A percentile compares a stretch with the other conserved stretches of the same genome.
These are phyloP conservation scores for Berghia stephanieae DNA, from an alignment of 1,140 invertebrate genomes.

Conservation along the genomic window DNA sequence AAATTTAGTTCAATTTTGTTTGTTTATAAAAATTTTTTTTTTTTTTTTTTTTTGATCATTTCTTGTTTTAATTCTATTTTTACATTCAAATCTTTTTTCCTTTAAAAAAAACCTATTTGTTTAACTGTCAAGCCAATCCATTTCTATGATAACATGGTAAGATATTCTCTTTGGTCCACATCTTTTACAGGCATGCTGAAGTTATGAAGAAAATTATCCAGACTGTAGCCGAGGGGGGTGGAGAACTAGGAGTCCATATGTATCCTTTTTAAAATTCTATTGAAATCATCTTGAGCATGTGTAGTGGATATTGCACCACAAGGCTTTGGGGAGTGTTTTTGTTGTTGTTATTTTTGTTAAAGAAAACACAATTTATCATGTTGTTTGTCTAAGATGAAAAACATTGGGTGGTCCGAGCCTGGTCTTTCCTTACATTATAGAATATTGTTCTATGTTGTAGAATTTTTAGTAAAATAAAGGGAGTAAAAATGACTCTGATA, in stretches of 20 bases:
- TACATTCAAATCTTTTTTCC: no score
- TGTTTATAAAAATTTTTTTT: no score
- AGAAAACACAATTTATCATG: neutral
- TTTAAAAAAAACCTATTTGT: no score
- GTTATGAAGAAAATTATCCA: conserved; percentile 99
- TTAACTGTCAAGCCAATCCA: no score
- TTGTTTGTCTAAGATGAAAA: neutral
- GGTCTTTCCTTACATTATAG: no score
- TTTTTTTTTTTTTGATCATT: no score
- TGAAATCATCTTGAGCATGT: neutral
- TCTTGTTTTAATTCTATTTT: no score
- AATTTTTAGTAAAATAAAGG: no score
- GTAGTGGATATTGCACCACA: neutral
- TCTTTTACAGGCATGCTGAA: conserved; percentile 86
- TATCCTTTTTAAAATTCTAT: conserved; percentile 56
- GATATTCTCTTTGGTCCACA: neutral
- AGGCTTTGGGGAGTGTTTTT: no score
- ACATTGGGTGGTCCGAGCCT: neutral
- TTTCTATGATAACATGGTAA: no score
- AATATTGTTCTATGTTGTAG: no score
- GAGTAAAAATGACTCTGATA: no score
- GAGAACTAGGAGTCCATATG: conserved; percentile 92
- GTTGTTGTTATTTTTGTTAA: neutral
- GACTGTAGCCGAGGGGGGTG: conserved; percentile 94
- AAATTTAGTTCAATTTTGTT: neutral